Base-by-base conservation (phyloP, 2,797 vertebrate species). In the Tangara arthus region DNA sequence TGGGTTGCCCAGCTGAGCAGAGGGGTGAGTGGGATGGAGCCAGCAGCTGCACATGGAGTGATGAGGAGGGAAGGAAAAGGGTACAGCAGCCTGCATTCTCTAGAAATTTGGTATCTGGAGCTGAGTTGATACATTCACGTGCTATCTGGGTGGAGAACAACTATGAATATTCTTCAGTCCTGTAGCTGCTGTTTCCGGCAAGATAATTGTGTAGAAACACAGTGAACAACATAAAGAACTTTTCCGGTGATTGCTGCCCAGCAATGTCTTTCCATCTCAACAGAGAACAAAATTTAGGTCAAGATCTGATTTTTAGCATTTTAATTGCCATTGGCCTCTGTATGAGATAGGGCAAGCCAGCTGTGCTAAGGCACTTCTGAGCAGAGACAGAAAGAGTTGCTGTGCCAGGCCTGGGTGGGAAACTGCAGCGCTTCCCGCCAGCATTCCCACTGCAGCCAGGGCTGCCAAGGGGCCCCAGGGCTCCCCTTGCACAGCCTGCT, bases 21-120 rank as follows among this genome's bases (percentile, higher is more conserved):
- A 0, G 1, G 3, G 14, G 20, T 3, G 3, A 27, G 26, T 0
- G 0, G 44, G 49, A 88, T 3, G 3, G 65, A 70, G 69, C 15
- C 0, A 0, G 41, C 3, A 57, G 68, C 55, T 50, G 16, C 2
- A 2, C 4, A 1, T 0, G 1, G 44, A 23, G 50, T 3, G 5
- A 56, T 0, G 6, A 12, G 24, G 14, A 89, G 22, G 26, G 32
- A 42, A 23, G 17, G 15, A 80, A 69, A 79, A 35, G 35, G 64
- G 11, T 37, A 44, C n/a, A 32, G 28, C 1, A 9, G 63, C 16
- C 57, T 47, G 34, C 26, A 57, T 24, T 64, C 30, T 68, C 61
- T 65, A 65, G 19, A 65, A 56, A 57, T 59, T 14, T 56, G 50
- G 7, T 46, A 11, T 70, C 50, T 50, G 42, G 37, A 79, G n/a